Evolutionary conservation across 2,888 invertebrate genomes (phyloP), one percentile per base, ranked within the genome.

Genomic region (Drosophila longiperda): DNA sequence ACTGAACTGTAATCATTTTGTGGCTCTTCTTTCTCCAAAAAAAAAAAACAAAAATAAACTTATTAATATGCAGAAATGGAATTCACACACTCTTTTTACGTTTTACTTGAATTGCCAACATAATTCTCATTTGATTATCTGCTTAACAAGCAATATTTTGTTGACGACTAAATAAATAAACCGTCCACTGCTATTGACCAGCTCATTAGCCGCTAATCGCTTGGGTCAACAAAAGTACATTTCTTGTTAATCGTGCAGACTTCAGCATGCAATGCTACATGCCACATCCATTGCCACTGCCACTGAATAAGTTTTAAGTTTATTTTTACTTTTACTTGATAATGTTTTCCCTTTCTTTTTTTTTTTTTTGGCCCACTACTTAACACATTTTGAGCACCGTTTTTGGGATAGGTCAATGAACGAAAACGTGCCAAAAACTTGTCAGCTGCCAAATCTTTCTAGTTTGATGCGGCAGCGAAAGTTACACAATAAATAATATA

Each of bases 381-480:
- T 87, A 89, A 69, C 88, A 85, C 86, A 65, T 55, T 45, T 55
- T 66, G 49, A 53, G 40, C 29, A 52, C 23, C 17, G 15, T 60
- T 80, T 85, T 89, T 89, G 89, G 89, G 88, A 85, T 88, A 88
- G 85, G 85, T 86, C 90, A 76, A 75, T 73, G 67, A 17, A 64
- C 72, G 32, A 58, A 53, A 48, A 29, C 23, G n/a, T 45, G 45
- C n/a, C 17, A 15, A 4, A 34, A 33, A 58, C 9, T 20, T 29
- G 40, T 23, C 38, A 42, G 38, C 34, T 34, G 36, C 36, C 4
- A 2, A 20, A 26, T 32, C 23, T 59, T 59, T 38, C 45, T n/a
- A 58, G 20, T 69, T 55, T 20, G 45, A 20, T 45, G 34, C 15
- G 29, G 12, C 5, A 6, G 29, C 29, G 29, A 23, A 54, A 36